Conservation (phyloP, 2,113 vertebrate species). For the Lophius piscatorius region DNA sequence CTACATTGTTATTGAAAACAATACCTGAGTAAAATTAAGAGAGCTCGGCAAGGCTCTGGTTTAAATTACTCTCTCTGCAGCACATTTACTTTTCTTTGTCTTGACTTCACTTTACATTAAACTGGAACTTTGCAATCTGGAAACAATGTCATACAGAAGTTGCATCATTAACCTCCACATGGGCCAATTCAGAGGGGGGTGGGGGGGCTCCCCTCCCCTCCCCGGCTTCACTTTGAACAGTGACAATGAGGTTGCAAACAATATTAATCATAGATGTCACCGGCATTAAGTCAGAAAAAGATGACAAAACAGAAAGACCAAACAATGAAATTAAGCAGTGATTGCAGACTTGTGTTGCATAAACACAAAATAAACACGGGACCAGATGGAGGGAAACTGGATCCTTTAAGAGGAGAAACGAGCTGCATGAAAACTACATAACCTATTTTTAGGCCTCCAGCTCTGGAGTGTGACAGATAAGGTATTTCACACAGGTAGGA, state of each 20-base stretch:
- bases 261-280: conserved; percentile 66
- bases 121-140: conserved; percentile 67
- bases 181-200: conserved; percentile 23
- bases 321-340: conserved; percentile 63
- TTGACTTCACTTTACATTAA: conserved; percentile 79
- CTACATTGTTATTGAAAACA: conserved; percentile 87
- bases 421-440: conserved; percentile 21
- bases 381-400: conserved; percentile 55
- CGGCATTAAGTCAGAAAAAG: conserved; percentile 20
- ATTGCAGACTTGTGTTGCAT: conserved; percentile 65
- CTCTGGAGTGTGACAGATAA: conserved; percentile 24
- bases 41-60: conserved; percentile 78
- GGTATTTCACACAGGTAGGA: conserved; percentile 35
- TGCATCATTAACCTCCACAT: conserved; percentile 52
- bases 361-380: conserved; percentile 67
- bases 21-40: conserved; percentile 80
- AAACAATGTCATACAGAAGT: conserved; percentile 57
- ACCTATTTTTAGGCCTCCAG: conserved; percentile 56
- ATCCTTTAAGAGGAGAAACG: conserved; percentile 29
- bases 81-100: conserved; percentile 83
- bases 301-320: conserved; percentile 34
- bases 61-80: conserved; percentile 83
- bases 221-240: conserved; percentile 24
- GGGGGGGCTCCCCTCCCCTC: not conserved
- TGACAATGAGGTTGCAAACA: conserved; percentile 58